phyloP scores from a whole-genome alignment of 2,888 invertebrate genomes.

The Cheilosia soror region DNA sequence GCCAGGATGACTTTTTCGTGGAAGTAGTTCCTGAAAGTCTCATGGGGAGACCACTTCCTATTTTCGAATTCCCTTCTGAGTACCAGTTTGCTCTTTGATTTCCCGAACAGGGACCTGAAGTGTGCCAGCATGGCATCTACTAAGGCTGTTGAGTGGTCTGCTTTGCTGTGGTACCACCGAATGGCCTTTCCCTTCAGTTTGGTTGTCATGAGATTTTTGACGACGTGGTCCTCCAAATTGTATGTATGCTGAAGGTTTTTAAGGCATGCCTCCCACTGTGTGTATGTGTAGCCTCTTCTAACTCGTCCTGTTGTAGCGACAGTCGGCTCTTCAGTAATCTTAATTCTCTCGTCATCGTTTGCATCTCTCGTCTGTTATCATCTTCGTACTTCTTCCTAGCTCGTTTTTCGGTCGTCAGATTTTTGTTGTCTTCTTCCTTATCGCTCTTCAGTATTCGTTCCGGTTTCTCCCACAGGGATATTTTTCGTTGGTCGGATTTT shows the following conservation, averaged over 20 bases:
- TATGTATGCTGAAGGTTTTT: neutral
- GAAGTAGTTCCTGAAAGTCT: slow-evolving; percentile 7
- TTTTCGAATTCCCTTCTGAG: neutral
- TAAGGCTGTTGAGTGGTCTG: slow-evolving; percentile 1
- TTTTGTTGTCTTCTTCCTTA: too few relatives aligned
- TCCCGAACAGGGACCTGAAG: neutral
- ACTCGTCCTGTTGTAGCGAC: too few relatives aligned
- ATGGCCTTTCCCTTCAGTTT: slow-evolving; percentile 17
- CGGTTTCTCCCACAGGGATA: too few relatives aligned
- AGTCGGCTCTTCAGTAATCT: too few relatives aligned
- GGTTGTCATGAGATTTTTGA: neutral
- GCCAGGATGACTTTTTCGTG: slow-evolving; percentile 21
- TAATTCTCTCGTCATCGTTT: too few relatives aligned
- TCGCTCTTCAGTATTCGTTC: too few relatives aligned
- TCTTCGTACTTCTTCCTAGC: too few relatives aligned
- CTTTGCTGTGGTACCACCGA: neutral
- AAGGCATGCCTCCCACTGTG: slow-evolving; percentile 4
- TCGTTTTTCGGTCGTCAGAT: too few relatives aligned
- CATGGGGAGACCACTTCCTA: neutral
- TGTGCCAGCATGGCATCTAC: neutral
- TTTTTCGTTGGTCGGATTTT: too few relatives aligned
- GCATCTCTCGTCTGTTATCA: too few relatives aligned
- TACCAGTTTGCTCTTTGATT: neutral
- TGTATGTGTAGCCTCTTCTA: too few relatives aligned
- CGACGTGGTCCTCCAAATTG: neutral